phyloP scores from a whole-genome alignment of 1,140 invertebrate species.

The Drosophila lowei region DNA sequence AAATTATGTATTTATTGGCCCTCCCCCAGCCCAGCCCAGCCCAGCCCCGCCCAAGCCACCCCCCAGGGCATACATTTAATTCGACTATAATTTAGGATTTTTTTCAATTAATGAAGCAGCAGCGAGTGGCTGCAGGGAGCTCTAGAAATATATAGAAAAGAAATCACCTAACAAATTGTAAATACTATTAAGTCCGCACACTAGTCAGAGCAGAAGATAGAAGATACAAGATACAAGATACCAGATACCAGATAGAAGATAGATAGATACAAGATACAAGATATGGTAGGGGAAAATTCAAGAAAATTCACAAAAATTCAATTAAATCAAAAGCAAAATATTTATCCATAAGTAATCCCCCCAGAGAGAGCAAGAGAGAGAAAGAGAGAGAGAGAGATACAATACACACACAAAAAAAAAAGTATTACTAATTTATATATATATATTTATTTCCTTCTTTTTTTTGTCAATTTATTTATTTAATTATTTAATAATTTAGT shows the following conservation, averaged over 20 bases:
- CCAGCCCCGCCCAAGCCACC: no score
- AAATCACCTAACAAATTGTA: conserved; percentile 68
- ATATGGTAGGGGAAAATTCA: no score
- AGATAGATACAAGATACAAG: conserved; percentile 38
- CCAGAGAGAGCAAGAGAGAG: background rate
- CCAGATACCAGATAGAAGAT: background rate
- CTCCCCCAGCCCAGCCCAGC: no score
- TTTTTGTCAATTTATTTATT: conserved; percentile 66
- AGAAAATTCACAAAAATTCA: conserved; percentile 55
- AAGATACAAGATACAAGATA: conserved; percentile 13
- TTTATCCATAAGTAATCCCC: conserved; percentile 43
- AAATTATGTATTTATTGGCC: conserved; percentile 68
- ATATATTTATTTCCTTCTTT: conserved; percentile 28
- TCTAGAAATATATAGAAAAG: no score
- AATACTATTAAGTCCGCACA: conserved; percentile 78
- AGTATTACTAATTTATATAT: conserved; percentile 66
- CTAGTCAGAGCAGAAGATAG: conserved; percentile 57
- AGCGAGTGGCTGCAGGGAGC: conserved; percentile 4
- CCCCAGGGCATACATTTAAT: conserved; percentile 43
- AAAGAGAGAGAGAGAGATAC: background rate
- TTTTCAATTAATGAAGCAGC: no score
- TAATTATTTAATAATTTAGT: conserved; percentile 63
- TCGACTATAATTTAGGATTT: conserved; percentile 47
- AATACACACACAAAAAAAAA: conserved; percentile 35
- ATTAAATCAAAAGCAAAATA: conserved; percentile 51